A percentile compares a stretch with the other conserved stretches of the same genome.
Evolutionary conservation across 1,140 invertebrate genomes (phyloP).

Genomic region (Drosophila persimilis): DNA sequence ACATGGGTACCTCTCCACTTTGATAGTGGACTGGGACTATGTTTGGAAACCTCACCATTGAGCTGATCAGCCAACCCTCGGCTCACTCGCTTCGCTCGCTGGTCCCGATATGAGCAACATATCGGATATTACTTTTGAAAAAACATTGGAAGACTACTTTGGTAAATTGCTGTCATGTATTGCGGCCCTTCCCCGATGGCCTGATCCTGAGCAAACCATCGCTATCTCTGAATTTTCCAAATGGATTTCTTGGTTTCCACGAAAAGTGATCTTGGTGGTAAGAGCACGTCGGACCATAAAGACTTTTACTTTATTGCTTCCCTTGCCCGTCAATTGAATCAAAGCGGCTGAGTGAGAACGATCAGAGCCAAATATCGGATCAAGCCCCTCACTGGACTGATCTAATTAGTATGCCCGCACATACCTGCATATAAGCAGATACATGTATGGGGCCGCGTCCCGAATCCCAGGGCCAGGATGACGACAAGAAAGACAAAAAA

Average conservation of each 20-base stretch:
- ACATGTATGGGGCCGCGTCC: constrained; percentile 59
- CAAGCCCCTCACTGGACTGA: constrained; percentile 39
- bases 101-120: no score
- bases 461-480: constrained; percentile 50
- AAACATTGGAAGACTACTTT: no score
- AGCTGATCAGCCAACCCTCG: no score
- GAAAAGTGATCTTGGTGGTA: no score
- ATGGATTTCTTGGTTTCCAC: constrained; percentile 8
- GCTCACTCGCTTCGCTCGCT: no score
- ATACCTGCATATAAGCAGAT: constrained; percentile 66
- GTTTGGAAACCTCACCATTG: no score
- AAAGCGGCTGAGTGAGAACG: constrained; percentile 30
- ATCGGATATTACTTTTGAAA: no score
- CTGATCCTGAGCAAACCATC: neutral
- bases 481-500: constrained; percentile 32
- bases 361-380: constrained; percentile 66
- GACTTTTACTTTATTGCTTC: constrained; percentile 68
- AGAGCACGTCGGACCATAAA: constrained; percentile 57
- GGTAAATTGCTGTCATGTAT: no score
- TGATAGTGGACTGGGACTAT: neutral
- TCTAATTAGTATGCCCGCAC: constrained; percentile 78
- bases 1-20: neutral
- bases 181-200: no score
- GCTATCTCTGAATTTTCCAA: constrained; percentile 13
- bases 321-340: constrained; percentile 51